Evolutionary conservation across 2,888 invertebrate genomes (phyloP).

Genomic region (Tolmerus cingulatus): DNA sequence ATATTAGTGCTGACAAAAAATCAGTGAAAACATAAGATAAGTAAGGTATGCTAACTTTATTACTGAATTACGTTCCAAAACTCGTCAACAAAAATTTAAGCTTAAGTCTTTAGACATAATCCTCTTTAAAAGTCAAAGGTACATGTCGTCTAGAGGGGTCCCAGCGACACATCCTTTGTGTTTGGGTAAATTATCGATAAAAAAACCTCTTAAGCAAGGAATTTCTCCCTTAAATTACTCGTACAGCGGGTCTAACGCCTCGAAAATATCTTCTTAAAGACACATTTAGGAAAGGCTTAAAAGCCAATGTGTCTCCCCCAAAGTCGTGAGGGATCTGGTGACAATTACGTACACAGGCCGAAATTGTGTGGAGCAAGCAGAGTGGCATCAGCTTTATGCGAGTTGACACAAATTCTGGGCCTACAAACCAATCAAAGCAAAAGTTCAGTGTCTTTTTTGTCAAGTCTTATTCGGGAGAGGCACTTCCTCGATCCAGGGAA

Average conservation of each 20-base stretch:
- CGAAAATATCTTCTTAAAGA: background rate
- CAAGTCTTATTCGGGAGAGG: background rate
- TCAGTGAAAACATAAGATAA: background rate
- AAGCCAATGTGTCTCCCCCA: background rate
- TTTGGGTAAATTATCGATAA: background rate
- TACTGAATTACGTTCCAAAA: background rate
- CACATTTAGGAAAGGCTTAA: background rate
- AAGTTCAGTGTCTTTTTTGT: background rate
- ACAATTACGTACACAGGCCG: background rate
- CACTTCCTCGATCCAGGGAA: background rate
- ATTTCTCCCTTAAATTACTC: background rate
- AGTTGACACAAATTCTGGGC: background rate
- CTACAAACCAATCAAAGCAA: background rate
- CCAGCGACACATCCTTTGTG: background rate
- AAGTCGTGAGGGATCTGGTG: background rate
- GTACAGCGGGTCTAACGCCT: background rate
- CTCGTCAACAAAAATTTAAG: background rate
- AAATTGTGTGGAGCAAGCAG: background rate
- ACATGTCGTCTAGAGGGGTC: background rate
- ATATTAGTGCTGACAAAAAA: background rate
- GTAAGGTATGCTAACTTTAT: background rate
- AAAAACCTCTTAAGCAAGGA: background rate
- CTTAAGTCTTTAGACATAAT: background rate
- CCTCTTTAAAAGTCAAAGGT: background rate
- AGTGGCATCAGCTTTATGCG: background rate